Evolutionary conservation across 2,113 vertebrate species (phyloP).

Genomic region (Agapornis roseicollis): DNA sequence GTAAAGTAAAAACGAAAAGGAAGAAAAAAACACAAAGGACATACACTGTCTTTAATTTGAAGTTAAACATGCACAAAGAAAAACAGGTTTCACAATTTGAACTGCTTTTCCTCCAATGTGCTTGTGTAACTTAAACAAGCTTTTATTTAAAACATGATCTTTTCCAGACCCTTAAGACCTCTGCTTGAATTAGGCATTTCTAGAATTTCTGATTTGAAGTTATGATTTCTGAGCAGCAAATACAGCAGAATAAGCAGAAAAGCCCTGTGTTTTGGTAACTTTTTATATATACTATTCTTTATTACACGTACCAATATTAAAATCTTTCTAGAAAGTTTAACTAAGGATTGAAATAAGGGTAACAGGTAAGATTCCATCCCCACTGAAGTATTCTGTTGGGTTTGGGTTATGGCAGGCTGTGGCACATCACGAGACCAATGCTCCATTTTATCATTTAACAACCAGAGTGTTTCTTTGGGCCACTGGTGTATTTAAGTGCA

Average conservation of each 20-base stretch:
- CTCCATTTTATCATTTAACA: neutral
- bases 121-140: conserved; percentile 8
- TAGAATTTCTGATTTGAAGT: conserved; percentile 32
- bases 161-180: neutral
- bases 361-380: neutral
- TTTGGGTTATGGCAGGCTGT: neutral
- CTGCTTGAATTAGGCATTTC: conserved; percentile 37
- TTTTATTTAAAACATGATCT: conserved; percentile 59
- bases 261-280: neutral
- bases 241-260: neutral
- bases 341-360: neutral
- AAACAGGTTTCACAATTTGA: conserved; percentile 1
- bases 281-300: neutral
- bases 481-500: neutral
- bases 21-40: too few species aligned
- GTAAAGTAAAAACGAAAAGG: neutral
- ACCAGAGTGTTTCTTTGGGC: neutral
- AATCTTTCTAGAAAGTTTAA: neutral
- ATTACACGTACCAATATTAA: neutral
- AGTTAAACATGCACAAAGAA: conserved; percentile 27
- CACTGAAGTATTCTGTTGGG: neutral
- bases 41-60: neutral
- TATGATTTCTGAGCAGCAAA: conserved; percentile 18
- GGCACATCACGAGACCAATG: neutral
- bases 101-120: neutral